A percentile compares a stretch with the other conserved stretches of the same genome.
phyloP scores from a whole-genome alignment of 2,797 vertebrate genomes.

The Syngnathus rostellatus region DNA sequence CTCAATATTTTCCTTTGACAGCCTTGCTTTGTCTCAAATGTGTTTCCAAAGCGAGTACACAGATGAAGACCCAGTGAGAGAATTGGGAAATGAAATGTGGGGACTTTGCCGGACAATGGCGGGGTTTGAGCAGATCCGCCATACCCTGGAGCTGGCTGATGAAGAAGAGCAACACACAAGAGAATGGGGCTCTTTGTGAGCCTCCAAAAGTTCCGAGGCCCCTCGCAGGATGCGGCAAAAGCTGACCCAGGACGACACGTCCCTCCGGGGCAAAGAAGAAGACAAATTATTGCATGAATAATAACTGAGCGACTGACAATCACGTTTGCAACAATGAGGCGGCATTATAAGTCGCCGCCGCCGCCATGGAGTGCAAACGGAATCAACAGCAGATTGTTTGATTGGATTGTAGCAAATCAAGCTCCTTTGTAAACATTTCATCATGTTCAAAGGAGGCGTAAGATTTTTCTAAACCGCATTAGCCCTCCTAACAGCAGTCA shows the following conservation, averaged over 20 bases:
- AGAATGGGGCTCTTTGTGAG: conserved; percentile 66
- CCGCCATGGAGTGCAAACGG: conserved; percentile 12
- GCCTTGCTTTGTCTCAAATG: conserved; percentile 70
- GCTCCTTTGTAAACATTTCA: conserved; percentile 74
- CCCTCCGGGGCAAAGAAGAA: conserved; percentile 15
- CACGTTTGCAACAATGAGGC: neutral
- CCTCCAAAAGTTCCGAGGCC: conserved; percentile 39
- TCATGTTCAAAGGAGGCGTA: conserved; percentile 66
- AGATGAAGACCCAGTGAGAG: conserved; percentile 68
- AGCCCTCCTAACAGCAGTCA: conserved; percentile 66
- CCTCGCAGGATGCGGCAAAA: conserved; percentile 51
- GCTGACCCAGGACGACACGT: conserved; percentile 32
- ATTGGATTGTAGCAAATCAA: conserved; percentile 70
- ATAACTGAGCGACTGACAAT: conserved; percentile 8
- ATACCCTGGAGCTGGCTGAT: conserved; percentile 69
- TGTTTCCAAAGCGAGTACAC: conserved; percentile 72
- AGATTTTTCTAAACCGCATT: conserved; percentile 60
- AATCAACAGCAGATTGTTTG: conserved; percentile 40
- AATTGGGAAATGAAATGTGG: conserved; percentile 77
- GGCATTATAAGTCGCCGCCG: too few species aligned
- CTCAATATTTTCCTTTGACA: conserved; percentile 77
- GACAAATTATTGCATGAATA: conserved; percentile 31
- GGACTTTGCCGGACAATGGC: conserved; percentile 65
- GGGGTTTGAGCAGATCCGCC: conserved; percentile 58
- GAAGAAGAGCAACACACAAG: conserved; percentile 68